Conservation (phyloP, 2,113 vertebrate genomes). For the Prunella fulvescens region DNA sequence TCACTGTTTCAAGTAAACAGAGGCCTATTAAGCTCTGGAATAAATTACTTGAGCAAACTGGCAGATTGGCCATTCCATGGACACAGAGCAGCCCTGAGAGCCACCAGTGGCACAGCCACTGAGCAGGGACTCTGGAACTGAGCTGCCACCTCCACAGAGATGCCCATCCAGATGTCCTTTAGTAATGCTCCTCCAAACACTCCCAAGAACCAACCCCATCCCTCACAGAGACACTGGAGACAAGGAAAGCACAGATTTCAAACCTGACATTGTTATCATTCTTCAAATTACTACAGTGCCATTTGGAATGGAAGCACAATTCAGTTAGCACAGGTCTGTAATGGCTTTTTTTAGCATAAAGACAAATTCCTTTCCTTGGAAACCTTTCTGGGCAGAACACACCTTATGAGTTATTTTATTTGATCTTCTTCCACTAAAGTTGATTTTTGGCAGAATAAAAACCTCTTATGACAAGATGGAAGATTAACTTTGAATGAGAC, state of each 20-base stretch:
- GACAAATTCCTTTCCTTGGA: too few species aligned
- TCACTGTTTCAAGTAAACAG: constrained; percentile 27
- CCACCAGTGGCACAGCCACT: background rate
- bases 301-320: background rate
- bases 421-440: too few species aligned
- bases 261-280: background rate
- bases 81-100: background rate
- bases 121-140: background rate
- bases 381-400: too few species aligned
- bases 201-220: background rate
- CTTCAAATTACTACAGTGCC: background rate
- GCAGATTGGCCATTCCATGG: background rate
- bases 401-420: too few species aligned
- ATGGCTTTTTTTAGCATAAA: too few species aligned
- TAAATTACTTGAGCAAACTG: background rate
- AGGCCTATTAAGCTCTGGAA: constrained; percentile 7
- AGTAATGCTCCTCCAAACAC: background rate
- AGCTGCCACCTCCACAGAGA: background rate
- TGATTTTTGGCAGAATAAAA: too few species aligned
- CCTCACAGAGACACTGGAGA: background rate
- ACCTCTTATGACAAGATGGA: too few species aligned
- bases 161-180: background rate
- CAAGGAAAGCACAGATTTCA: background rate
- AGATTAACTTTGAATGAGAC: too few species aligned
- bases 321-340: too few species aligned